Base-by-base conservation (phyloP, 2,888 invertebrate genomes). In the Phalera bucephala region DNA sequence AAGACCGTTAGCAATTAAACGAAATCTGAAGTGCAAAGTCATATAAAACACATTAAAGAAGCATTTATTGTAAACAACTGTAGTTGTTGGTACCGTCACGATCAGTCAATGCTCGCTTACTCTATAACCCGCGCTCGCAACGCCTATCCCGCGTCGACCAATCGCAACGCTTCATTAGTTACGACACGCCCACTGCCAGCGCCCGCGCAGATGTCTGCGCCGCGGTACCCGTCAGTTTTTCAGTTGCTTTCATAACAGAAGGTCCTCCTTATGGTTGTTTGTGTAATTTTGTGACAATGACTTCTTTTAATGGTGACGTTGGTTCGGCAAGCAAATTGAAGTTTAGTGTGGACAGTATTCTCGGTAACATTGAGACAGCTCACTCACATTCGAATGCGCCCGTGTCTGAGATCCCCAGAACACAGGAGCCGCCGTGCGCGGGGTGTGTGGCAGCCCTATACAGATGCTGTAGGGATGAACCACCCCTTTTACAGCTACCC, bases 341-440 rank as follows among this genome's bases (percentile, higher is more conserved):
- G 84, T 94, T 94, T 66, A 94, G 94, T 60, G 92, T 94, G 45
- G 94, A 94, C 62, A 90, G 93, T 63, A 92, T 94, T 52, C 71
- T 94, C 36, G 92, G 93, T 8, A 88, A 80, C 37, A 91, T 91
- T 55, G 68, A 71, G 7, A 17, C 17, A 5, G 43, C 46, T 11
- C 48, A 47, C 33, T 29, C 45, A 23, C 35, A 41, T 22, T 17
- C 38, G 15, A 50, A 43, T 36, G 44, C 42, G 44, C 43, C 43
- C 14, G 43, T 53, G 20, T 42, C 56, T 37, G 61, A 80, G 64
- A 45, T 78, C 55, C 35, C 71, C 54, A 57, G 75, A 17, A 40
- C 48, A 10, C 79, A 80, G 51, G 81, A 83, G 66, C 73, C 91
- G 51, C 80, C 92, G 8, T 93, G 93, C 57, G 92, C 92, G 8